These are phyloP conservation scores for Hesperophylax magnus DNA, from an alignment of 1,140 invertebrate species.

Conservation along the genomic window DNA sequence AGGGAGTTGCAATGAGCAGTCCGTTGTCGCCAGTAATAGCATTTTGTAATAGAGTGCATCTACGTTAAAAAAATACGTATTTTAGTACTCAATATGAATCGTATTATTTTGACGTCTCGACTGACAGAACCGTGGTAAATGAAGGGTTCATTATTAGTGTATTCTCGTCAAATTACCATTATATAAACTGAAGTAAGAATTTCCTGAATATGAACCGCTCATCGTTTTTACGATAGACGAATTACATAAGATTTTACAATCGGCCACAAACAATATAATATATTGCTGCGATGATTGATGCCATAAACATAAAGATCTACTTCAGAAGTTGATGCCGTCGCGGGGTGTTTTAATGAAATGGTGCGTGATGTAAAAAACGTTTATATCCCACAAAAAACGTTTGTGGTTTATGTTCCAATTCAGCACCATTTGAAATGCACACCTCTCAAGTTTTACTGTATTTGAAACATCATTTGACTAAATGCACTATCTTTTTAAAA, in stretches of 20 bases:
- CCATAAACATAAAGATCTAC: constrained; percentile 53
- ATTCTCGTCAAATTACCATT: neutral
- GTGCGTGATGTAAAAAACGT: constrained; percentile 36
- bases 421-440: too few relatives aligned
- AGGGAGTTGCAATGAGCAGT: too few relatives aligned
- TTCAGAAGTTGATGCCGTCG: constrained; percentile 51
- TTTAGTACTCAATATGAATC: too few relatives aligned
- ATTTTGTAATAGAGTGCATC: too few relatives aligned
- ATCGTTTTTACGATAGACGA: constrained; percentile 53
- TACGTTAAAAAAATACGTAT: too few relatives aligned
- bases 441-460: too few relatives aligned
- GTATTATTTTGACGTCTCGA: too few relatives aligned
- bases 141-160: too few relatives aligned
- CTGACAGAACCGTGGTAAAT: too few relatives aligned
- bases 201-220: neutral
- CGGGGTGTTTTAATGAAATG: constrained; percentile 40
- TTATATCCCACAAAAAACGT: neutral
- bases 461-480: too few relatives aligned
- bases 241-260: constrained; percentile 56
- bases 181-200: constrained; percentile 6
- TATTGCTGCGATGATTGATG: constrained; percentile 52
- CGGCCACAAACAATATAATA: constrained; percentile 43
- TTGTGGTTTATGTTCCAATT: constrained; percentile 35
- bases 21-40: too few relatives aligned
- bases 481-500: too few relatives aligned